Evolutionary conservation across 2,888 invertebrate species (phyloP).

Genomic region (Synergus itoensis): DNA sequence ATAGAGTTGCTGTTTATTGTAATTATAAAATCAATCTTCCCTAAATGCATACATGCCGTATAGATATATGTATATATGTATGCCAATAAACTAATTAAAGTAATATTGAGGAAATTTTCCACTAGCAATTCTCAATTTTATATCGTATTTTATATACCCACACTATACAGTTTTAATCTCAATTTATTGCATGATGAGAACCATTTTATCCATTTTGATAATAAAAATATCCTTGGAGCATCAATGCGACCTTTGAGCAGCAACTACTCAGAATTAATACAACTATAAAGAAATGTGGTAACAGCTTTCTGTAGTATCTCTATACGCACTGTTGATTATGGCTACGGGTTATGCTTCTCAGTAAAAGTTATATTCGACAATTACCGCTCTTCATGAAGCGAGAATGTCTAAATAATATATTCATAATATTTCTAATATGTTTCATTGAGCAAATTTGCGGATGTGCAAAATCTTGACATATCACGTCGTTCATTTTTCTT

Average conservation of each 20-base stretch:
- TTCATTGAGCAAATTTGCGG: not conserved
- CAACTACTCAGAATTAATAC: not conserved
- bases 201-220: not conserved
- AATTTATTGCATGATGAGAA: not conserved
- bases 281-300: conserved; percentile 17
- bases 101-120: conserved; percentile 9
- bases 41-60: not conserved
- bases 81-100: not conserved
- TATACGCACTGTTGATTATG: conserved; percentile 41
- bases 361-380: not conserved
- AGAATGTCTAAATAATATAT: not conserved
- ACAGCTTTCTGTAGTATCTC: not conserved
- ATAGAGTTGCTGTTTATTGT: conserved; percentile 58
- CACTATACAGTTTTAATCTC: not conserved
- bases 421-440: not conserved
- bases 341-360: conserved; percentile 45
- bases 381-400: not conserved
- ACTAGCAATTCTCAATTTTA: not conserved
- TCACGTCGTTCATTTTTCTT: not conserved
- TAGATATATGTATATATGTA: not conserved
- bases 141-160: not conserved
- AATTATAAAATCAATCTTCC: conserved; percentile 49
- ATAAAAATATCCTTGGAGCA: not conserved
- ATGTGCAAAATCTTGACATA: not conserved
- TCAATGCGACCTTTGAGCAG: not conserved